Conservation (phyloP, 2,888 invertebrate species). For the Nudaria mundana region DNA sequence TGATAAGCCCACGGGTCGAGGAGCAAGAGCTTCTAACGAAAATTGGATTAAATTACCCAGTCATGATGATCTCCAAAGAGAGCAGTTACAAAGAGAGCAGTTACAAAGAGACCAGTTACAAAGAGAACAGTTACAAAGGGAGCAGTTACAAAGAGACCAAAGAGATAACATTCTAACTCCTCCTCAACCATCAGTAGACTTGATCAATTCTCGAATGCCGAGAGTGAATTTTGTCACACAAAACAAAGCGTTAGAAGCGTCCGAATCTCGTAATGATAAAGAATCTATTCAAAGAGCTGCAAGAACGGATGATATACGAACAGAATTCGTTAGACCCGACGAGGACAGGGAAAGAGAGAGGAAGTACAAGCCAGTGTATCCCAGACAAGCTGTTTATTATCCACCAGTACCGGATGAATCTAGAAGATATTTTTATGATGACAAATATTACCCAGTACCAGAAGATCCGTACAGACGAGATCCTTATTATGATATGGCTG, state of each 20-base stretch:
- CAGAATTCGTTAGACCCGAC: conserved; percentile 71
- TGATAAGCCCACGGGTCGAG: conserved; percentile 80
- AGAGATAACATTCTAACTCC: conserved; percentile 73
- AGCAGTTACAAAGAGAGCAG: conserved; percentile 21
- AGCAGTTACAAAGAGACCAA: conserved; percentile 28
- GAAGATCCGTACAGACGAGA: conserved; percentile 69
- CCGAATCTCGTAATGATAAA: conserved; percentile 75
- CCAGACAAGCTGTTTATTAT: conserved; percentile 72
- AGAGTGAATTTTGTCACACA: conserved; percentile 85
- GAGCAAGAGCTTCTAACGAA: conserved; percentile 81
- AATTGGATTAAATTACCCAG: conserved; percentile 83
- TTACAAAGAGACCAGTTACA: conserved; percentile 27
- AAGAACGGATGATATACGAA: conserved; percentile 65
- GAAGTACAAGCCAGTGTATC: conserved; percentile 69
- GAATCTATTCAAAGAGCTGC: conserved; percentile 68
- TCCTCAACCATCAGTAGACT: conserved; percentile 77
- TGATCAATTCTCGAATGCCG: conserved; percentile 82
- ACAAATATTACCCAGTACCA: conserved; percentile 55
- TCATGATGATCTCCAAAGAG: conserved; percentile 44
- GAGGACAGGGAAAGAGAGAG: conserved; percentile 52
- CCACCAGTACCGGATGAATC: conserved; percentile 60
- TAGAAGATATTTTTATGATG: conserved; percentile 63
- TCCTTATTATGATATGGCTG: conserved; percentile 66
- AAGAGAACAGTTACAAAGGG: conserved; percentile 21
- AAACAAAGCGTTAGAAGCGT: conserved; percentile 74